phyloP scores from a whole-genome alignment of 2,113 vertebrate genomes.

The Psettodes erumei region DNA sequence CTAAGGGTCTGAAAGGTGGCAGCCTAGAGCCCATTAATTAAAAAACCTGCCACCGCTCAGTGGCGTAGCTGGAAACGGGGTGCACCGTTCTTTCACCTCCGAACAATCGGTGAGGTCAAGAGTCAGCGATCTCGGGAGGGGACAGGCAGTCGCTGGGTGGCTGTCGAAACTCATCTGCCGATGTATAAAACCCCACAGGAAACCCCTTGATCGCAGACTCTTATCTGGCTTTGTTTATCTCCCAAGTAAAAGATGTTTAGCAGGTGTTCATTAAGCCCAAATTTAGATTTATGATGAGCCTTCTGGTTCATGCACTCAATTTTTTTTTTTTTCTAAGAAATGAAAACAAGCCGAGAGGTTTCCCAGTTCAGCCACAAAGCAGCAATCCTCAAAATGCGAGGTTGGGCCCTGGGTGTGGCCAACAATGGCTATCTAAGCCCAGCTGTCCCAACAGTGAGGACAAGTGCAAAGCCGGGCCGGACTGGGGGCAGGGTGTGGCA shows the following conservation, averaged over 20 bases:
- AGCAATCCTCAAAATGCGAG: constrained; percentile 62
- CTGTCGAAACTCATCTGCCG: constrained; percentile 8
- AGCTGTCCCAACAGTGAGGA: constrained; percentile 74
- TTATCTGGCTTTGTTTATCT: not conserved
- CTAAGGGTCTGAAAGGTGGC: constrained; percentile 54
- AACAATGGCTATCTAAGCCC: constrained; percentile 59
- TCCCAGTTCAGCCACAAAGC: constrained; percentile 9
- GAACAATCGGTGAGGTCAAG: constrained; percentile 76
- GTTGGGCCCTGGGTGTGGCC: constrained; percentile 64
- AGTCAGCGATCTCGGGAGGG: constrained; percentile 53
- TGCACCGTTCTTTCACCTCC: constrained; percentile 68
- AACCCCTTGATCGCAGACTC: not conserved
- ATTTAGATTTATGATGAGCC: no score
- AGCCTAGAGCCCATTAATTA: constrained; percentile 52
- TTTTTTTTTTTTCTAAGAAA: not conserved
- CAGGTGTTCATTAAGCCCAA: not conserved
- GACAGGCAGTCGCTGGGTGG: constrained; percentile 8
- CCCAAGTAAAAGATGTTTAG: not conserved
- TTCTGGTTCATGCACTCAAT: not conserved
- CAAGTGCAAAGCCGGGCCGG: constrained; percentile 71
- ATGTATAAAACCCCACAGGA: constrained; percentile 1
- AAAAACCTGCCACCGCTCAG: constrained; percentile 62
- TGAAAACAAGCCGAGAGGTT: not conserved
- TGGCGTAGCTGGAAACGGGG: constrained; percentile 48
- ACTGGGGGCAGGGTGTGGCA: constrained; percentile 75